Base-by-base conservation (phyloP, 2,797 vertebrate species). In the Clamator glandarius region DNA sequence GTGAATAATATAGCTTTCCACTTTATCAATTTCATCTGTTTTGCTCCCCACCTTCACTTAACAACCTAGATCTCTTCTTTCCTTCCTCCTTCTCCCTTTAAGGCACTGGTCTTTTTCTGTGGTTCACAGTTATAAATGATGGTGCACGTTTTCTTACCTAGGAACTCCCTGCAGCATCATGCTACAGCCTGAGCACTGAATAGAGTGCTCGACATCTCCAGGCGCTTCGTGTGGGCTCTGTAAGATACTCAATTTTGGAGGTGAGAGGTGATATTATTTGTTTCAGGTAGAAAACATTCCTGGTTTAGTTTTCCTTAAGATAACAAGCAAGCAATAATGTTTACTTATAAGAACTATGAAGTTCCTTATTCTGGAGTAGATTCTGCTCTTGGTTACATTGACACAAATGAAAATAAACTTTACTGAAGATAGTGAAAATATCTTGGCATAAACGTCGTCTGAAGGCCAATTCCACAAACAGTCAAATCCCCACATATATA, bases 1-100 rank as follows among this genome's bases (percentile, higher is more conserved):
- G 97, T 96, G 96, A 98, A 97, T 96, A 97, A 98, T 97, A 95
- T 85, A 97, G 96, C 97, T 96, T 97, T 96, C 72, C 92, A 94
- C 97, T 97, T 97, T 96, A 98, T 98, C 87, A 97, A 96, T 97
- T 97, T 97, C 51, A 80, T 63, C 18, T 51, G 84, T 52, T 95
- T 87, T 90, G 70, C 72, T 92, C 61, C 79, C 84, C 75, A 68
- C 70, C 87, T 93, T 88, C 92, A 87, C 81, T 94, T 93, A 89
- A 86, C 87, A 75, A 81, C 70, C 31, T 58, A 87, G 88, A 80
- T 83, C 51, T 96, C 86, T 87, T 94, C 94, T 89, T 82, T 86
- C 76, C 66, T 77, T 68, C 79, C 63, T 86, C 61, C 55, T 76
- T 92, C 93, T 72, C 73, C 69, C 87, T 94, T 67, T 61, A 57